A percentile compares a stretch with the other conserved stretches of the same genome.
Evolutionary conservation across 1,140 invertebrate species (phyloP).

Genomic region (Camponotus floridanus): DNA sequence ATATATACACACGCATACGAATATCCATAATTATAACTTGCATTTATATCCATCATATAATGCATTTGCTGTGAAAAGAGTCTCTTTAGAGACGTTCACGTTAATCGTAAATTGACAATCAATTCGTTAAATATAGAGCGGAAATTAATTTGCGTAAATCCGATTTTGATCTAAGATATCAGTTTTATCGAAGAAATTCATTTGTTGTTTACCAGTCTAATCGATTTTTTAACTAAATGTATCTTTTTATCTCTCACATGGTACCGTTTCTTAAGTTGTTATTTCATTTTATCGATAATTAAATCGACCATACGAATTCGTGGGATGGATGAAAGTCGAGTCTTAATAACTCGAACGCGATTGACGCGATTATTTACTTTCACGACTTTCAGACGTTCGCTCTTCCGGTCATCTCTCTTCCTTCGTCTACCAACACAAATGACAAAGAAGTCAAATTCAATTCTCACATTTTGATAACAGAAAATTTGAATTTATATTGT

Average conservation of each 20-base stretch:
- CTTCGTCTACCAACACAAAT: background rate
- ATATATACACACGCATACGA: no score
- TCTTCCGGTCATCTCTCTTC: constrained; percentile 5
- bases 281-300: constrained; percentile 45
- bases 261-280: constrained; percentile 9
- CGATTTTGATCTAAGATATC: background rate
- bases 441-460: background rate
- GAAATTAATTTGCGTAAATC: constrained; percentile 14
- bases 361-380: constrained; percentile 33
- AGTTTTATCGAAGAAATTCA: background rate
- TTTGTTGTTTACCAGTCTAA: background rate
- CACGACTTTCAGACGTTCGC: constrained; percentile 28
- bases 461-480: background rate
- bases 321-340: constrained; percentile 8
- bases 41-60: constrained; percentile 17
- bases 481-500: background rate
- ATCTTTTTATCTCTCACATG: constrained; percentile 22
- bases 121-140: background rate
- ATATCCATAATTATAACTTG: background rate
- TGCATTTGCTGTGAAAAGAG: background rate
- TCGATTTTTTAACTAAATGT: background rate
- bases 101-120: background rate
- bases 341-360: constrained; percentile 27
- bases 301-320: constrained; percentile 17
- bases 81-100: background rate